Base-by-base conservation (phyloP, 2,113 vertebrate species). In the Nerophis ophidion region DNA sequence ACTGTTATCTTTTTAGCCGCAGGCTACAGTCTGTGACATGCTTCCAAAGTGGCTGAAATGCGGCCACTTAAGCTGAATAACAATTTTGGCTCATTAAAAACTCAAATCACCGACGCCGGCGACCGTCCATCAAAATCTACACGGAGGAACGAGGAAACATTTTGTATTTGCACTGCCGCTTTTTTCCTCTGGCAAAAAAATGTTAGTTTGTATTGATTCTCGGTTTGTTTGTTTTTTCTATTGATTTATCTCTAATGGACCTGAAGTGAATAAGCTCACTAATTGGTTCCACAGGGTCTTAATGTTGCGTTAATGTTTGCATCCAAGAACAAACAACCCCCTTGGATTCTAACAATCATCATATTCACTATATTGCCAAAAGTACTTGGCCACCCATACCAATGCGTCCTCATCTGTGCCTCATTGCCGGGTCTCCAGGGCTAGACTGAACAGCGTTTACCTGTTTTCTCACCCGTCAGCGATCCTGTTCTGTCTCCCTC, bases 1-100 rank as follows among this genome's bases (percentile, higher is more conserved):
- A 56, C 66, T 46, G 74, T 77, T 81, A 76, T 82, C 75, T 85
- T 75, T 77, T 75, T 77, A 62, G 76, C 85, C 79, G 67, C 76
- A 75, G 72, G 82, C 76, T 63, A 72, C 4, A 26, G 40, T 65
- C 58, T 71, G 70, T 5, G 68, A 19, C 73, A 66, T 68, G 61
- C 58, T 65, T 58, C 51, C 68, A 71, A 68, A 76, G 64, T 17
- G 68, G 60, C 64, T 69, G 61, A 63, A 36, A 64, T n/a, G 70
- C 15, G 4, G 60, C 48, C 50, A 11, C 53, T 44, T 60, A 64
- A 19, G 1, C 58, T 63, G 63, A 82, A 73, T 72, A 75, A 77
- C 70, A 73, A 72, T 65, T 66, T 66, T 50, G n/a, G 46, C 57
- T 76, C 69, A 61, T 81, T 77, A 76, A 48, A 17, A 34, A 54